A percentile compares a stretch with the other conserved stretches of the same genome.
Evolutionary conservation across 2,113 vertebrate genomes (phyloP).

Genomic region (Erythrocercus mccallii): DNA sequence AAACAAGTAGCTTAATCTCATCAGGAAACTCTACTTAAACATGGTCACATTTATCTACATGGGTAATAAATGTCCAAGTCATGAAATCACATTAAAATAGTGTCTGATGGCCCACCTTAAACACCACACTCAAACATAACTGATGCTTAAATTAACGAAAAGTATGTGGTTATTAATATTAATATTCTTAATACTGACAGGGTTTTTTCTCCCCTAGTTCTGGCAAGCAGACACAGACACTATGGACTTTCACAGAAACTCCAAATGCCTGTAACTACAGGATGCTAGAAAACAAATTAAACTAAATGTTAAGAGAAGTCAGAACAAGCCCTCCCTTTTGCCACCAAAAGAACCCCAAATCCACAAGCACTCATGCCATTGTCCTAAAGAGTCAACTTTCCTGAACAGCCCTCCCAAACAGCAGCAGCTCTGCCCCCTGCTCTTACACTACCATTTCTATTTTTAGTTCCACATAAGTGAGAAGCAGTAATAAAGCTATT

Average conservation of each 20-base stretch:
- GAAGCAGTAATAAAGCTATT: neutral
- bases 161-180: neutral
- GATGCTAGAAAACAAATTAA: neutral
- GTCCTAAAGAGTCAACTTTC: neutral
- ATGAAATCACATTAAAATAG: neutral
- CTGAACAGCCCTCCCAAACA: neutral
- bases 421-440: neutral
- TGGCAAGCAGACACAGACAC: neutral
- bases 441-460: neutral
- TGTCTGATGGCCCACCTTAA: neutral
- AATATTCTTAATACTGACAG: neutral
- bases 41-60: neutral
- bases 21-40: neutral
- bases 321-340: neutral
- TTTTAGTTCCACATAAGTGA: neutral
- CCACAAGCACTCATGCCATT: neutral
- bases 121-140: neutral
- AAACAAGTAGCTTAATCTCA: neutral
- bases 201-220: neutral
- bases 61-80: neutral
- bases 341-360: neutral
- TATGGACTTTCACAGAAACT: neutral
- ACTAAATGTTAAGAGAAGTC: neutral
- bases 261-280: rapidly evolving
- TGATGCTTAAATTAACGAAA: neutral